These are phyloP conservation scores for Chloroclystis v-ata DNA, from an alignment of 2,888 invertebrate genomes.

Conservation along the genomic window DNA sequence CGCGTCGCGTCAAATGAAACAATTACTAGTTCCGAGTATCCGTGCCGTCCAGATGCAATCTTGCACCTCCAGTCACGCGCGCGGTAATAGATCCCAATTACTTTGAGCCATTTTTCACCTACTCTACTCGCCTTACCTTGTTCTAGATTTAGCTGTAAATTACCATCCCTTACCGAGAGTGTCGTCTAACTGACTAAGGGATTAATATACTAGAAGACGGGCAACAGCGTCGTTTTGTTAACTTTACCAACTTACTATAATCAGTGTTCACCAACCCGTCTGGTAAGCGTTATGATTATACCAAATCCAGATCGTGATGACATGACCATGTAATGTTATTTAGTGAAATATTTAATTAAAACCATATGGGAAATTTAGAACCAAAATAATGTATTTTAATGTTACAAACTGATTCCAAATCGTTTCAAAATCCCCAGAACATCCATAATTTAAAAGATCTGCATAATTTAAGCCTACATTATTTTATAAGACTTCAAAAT, in stretches of 20 bases:
- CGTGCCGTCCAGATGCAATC: conserved; percentile 54
- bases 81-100: conserved; percentile 48
- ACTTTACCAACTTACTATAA: no score
- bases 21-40: conserved; percentile 56
- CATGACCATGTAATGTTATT: no score
- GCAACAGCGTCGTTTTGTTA: no score
- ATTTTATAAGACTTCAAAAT: not conserved
- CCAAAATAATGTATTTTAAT: no score
- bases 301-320: no score
- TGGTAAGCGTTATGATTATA: no score
- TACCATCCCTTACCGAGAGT: no score
- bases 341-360: no score
- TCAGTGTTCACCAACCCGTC: not conserved
- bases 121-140: conserved; percentile 9
- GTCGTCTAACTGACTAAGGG: no score
- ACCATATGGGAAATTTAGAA: no score
- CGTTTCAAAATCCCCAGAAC: not conserved
- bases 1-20: conserved; percentile 37
- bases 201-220: no score
- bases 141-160: conserved; percentile 3
- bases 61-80: conserved; percentile 60
- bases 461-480: not conserved
- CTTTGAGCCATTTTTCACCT: conserved; percentile 29
- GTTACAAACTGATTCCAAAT: no score
- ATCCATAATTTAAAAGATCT: not conserved